Percentiles rank a stretch among this genome's conserved stretches.
Evolutionary conservation across 1,140 invertebrate species (phyloP).

Genomic region (Hormaphis cornu): DNA sequence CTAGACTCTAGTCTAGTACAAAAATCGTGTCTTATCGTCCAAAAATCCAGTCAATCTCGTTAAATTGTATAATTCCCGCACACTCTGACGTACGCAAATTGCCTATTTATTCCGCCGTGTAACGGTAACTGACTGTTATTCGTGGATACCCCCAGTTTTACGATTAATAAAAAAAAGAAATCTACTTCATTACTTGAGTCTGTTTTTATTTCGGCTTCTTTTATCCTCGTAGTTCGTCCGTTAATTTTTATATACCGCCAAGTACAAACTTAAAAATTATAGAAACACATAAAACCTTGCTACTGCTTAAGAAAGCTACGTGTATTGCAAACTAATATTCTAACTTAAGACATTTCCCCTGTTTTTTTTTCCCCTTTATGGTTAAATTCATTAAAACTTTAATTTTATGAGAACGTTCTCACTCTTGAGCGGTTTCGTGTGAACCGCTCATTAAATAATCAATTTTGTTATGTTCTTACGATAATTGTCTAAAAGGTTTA

Average conservation of each 20-base stretch:
- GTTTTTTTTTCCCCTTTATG: constrained; percentile 9
- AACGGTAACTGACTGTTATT: not conserved
- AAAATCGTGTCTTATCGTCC: too few relatives aligned
- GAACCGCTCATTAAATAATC: not conserved
- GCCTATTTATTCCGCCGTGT: constrained; percentile 18
- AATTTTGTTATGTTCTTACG: not conserved
- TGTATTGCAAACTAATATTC: constrained; percentile 2
- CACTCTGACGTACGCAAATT: not conserved
- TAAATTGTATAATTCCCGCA: too few relatives aligned
- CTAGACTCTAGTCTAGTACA: too few relatives aligned
- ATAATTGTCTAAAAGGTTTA: too few relatives aligned
- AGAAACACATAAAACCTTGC: not conserved
- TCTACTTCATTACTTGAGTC: too few relatives aligned
- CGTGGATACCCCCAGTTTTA: too few relatives aligned
- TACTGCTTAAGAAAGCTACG: not conserved
- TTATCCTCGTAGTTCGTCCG: not conserved
- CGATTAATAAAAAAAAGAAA: not conserved
- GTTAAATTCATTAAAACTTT: not conserved
- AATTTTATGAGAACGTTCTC: not conserved
- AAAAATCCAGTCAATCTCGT: too few relatives aligned
- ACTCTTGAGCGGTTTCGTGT: not conserved
- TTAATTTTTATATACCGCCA: not conserved
- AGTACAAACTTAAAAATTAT: not conserved
- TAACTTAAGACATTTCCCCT: not conserved
- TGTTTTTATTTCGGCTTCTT: not conserved